These are phyloP conservation scores for Dicerorhinus sumatrensis DNA, from an alignment of 2,113 vertebrate genomes.

Conservation along the genomic window DNA sequence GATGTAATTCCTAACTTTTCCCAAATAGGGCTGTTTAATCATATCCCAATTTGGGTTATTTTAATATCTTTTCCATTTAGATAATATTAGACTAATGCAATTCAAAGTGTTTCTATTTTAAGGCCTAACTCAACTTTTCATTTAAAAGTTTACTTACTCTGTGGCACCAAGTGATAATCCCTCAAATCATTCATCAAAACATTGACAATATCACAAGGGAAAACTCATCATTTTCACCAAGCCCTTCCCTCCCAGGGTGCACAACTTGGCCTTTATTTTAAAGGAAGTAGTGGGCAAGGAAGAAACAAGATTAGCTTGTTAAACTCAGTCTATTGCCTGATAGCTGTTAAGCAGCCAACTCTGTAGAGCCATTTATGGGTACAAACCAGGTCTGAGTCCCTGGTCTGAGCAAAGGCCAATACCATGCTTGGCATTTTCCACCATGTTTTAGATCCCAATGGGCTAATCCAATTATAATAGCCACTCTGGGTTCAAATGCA, in stretches of 20 bases:
- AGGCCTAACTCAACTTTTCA: constrained; percentile 5
- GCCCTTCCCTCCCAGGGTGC: not conserved
- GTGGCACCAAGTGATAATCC: not conserved
- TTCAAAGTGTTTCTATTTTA: not conserved
- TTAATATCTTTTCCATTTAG: not conserved
- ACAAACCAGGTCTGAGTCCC: not conserved
- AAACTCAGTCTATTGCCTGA: not conserved
- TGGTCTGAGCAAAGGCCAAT: not conserved
- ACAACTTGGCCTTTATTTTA: not conserved
- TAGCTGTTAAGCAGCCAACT: not conserved
- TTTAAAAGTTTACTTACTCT: not conserved
- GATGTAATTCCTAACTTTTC: constrained; percentile 1
- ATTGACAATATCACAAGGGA: not conserved
- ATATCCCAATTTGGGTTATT: not conserved
- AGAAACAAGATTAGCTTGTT: not conserved
- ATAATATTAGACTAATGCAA: not conserved
- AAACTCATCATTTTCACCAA: not conserved
- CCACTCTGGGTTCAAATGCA: not conserved
- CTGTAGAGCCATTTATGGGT: not conserved
- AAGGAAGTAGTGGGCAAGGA: not conserved
- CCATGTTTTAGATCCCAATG: not conserved
- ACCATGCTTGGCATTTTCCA: not conserved
- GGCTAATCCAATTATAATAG: not conserved
- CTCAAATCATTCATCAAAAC: not conserved
- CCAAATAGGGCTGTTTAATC: not conserved